Percentiles rank a stretch among this genome's conserved stretches.
These are phyloP conservation scores for Cotesia chilonis DNA, from an alignment of 1,140 invertebrate species.

Conservation along the genomic window DNA sequence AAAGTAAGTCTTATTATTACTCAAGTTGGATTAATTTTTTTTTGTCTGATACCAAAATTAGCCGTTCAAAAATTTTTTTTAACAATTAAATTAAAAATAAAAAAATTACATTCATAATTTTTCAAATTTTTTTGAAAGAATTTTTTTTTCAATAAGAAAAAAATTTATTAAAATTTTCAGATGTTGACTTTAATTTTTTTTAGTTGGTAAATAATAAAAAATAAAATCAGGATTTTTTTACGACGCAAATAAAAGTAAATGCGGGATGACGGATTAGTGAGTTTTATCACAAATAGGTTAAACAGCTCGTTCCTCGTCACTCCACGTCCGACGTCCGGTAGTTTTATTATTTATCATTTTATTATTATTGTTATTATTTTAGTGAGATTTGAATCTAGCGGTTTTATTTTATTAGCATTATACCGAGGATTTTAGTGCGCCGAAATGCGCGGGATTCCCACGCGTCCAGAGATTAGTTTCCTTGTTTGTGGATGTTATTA, in stretches of 20 bases:
- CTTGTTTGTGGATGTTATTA: neutral
- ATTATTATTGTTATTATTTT: neutral
- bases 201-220: no score
- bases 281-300: neutral
- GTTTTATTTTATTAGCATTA: neutral
- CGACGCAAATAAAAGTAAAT: no score
- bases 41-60: neutral
- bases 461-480: constrained; percentile 5
- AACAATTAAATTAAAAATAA: no score
- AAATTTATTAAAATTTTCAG: no score
- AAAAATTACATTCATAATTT: no score
- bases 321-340: constrained; percentile 10
- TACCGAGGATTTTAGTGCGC: neutral
- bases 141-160: no score
- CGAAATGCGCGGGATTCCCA: constrained; percentile 21
- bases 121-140: no score
- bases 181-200: no score
- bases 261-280: neutral
- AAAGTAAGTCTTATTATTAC: no score
- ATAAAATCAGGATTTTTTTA: neutral
- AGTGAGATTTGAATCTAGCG: constrained; percentile 9
- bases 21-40: no score
- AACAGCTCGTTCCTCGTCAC: neutral
- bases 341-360: no score
- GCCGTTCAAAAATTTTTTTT: no score